phyloP scores from a whole-genome alignment of 2,797 vertebrate species.

The Valencia hispanica region DNA sequence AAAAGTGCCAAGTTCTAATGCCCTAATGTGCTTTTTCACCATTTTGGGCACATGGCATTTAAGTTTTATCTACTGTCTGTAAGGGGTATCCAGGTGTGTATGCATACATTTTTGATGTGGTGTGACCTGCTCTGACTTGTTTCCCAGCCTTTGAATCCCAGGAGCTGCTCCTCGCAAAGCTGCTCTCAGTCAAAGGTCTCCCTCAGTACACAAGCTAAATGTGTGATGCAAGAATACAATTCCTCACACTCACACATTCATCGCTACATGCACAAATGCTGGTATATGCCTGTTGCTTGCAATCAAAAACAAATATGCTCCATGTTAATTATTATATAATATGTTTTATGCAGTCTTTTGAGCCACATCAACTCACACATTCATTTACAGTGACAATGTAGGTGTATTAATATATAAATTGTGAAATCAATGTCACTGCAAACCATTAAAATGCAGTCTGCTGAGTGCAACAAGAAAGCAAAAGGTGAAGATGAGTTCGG shows the following conservation, averaged over 20 bases:
- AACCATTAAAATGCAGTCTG: conserved; percentile 66
- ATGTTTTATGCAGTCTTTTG: not conserved
- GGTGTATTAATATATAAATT: conserved; percentile 53
- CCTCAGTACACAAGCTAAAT: conserved; percentile 64
- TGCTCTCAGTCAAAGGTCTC: conserved; percentile 70
- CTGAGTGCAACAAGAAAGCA: conserved; percentile 60
- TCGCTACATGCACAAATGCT: conserved; percentile 13
- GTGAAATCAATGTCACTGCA: conserved; percentile 67
- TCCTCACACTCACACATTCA: conserved; percentile 20
- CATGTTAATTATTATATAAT: not conserved
- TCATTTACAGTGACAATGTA: conserved; percentile 26
- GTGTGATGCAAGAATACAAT: conserved; percentile 70
- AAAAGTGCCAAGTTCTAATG: not conserved
- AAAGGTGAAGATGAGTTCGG: conserved; percentile 59
- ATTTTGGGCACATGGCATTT: conserved; percentile 7
- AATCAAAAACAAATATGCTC: conserved; percentile 21
- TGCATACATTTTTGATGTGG: conserved; percentile 49
- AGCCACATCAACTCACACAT: conserved; percentile 4
- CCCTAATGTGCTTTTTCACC: conserved; percentile 10
- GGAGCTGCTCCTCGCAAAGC: conserved; percentile 67
- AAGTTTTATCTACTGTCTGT: conserved; percentile 26
- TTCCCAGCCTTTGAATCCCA: conserved; percentile 60
- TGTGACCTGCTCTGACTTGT: conserved; percentile 76
- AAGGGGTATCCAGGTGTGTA: conserved; percentile 19
- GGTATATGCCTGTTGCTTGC: conserved; percentile 19